These are phyloP conservation scores for Pharmacophagus antenor DNA, from an alignment of 2,888 invertebrate species.

Conservation along the genomic window DNA sequence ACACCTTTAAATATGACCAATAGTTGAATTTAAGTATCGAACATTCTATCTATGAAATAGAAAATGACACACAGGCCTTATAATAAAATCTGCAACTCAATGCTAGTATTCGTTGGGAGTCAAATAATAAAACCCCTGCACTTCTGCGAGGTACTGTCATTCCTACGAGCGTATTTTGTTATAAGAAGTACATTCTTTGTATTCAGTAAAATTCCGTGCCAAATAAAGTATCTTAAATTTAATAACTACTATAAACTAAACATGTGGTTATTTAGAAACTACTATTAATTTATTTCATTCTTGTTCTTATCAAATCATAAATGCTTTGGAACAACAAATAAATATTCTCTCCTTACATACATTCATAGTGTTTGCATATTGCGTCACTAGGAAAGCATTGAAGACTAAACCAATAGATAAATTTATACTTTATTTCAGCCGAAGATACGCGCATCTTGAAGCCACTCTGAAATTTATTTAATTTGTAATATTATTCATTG, in stretches of 20 bases:
- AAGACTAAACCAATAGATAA: not conserved
- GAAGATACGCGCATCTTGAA: not conserved
- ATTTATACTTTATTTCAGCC: not conserved
- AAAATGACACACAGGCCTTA: not conserved
- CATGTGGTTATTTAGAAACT: constrained; percentile 36
- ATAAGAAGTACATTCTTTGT: not conserved
- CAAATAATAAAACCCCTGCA: not conserved
- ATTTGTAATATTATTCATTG: not conserved
- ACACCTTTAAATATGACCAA: too few relatives aligned
- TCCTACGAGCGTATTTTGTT: constrained; percentile 1
- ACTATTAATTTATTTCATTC: constrained; percentile 31
- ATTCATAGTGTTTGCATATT: too few relatives aligned
- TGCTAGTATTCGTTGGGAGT: not conserved
- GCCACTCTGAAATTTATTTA: not conserved
- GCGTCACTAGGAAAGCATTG: not conserved
- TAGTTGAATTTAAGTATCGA: not conserved
- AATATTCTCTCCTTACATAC: constrained; percentile 20
- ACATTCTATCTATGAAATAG: not conserved
- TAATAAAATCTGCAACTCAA: not conserved
- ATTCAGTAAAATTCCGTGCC: not conserved
- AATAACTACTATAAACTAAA: constrained; percentile 28
- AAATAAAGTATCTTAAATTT: not conserved
- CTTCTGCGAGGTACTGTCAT: not conserved
- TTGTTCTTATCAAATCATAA: constrained; percentile 43
- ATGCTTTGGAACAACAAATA: constrained; percentile 57